Evolutionary conservation across 2,888 invertebrate genomes (phyloP).

Genomic region (Dichetophora obliterata): DNA sequence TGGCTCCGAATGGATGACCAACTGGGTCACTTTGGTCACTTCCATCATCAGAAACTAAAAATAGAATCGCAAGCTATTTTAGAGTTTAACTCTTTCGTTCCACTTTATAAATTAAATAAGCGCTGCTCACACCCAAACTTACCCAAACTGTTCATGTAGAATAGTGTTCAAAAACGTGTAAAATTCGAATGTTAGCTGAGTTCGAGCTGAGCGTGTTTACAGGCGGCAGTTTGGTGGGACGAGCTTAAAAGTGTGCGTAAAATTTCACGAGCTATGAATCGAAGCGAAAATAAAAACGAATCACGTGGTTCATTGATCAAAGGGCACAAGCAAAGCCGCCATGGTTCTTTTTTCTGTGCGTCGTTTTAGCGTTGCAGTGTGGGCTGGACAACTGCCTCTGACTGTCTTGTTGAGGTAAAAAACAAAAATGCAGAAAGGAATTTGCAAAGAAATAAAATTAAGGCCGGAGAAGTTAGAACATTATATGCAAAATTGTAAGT

Average conservation of each 20-base stretch:
- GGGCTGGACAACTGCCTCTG: neutral
- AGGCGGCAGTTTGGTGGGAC: neutral
- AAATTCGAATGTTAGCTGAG: neutral
- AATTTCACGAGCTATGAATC: no score
- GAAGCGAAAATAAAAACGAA: neutral
- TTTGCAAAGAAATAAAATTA: neutral
- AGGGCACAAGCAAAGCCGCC: neutral
- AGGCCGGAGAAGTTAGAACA: neutral
- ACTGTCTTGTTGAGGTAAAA: no score
- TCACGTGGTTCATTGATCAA: constrained; percentile 26
- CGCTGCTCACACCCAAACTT: neutral
- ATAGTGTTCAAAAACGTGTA: constrained; percentile 26
- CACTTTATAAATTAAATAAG: constrained; percentile 36
- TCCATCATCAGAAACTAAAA: neutral
- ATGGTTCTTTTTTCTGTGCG: neutral
- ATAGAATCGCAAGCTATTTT: neutral
- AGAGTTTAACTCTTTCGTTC: neutral
- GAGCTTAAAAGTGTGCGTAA: neutral
- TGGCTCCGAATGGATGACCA: neutral
- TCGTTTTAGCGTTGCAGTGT: constrained; percentile 18
- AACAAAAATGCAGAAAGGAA: no score
- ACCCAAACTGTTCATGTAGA: neutral
- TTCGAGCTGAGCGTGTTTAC: neutral
- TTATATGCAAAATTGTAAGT: no score
- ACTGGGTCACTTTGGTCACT: neutral